Evolutionary conservation across 2,113 vertebrate species (phyloP).

Genomic region (Gnathonemus longibarbis): DNA sequence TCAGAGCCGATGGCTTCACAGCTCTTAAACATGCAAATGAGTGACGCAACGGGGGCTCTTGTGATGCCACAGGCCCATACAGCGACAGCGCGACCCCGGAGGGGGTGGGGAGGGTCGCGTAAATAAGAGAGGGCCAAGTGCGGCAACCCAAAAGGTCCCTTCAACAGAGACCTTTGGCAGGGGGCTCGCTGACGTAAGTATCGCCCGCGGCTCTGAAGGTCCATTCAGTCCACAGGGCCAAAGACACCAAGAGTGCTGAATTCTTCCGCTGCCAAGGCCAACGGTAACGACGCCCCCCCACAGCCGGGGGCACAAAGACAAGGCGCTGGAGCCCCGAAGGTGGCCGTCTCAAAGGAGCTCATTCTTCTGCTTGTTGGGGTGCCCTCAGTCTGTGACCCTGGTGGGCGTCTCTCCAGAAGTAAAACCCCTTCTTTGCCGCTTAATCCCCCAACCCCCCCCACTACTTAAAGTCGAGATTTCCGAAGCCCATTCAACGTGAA

Average conservation of each 20-base stretch:
- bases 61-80: background rate
- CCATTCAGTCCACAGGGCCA: background rate
- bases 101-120: background rate
- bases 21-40: background rate
- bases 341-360: conserved; percentile 27
- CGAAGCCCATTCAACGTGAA: conserved; percentile 31
- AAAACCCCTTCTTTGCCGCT: conserved; percentile 42
- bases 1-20: background rate
- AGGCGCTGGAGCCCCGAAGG: background rate
- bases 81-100: background rate
- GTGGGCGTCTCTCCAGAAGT: conserved; percentile 42
- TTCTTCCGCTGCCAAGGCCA: conserved; percentile 8
- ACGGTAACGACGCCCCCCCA: background rate
- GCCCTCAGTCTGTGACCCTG: conserved; percentile 32
- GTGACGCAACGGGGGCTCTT: background rate
- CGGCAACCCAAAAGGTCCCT: background rate
- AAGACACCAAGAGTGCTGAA: background rate
- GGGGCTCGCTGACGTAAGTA: background rate
- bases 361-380: conserved; percentile 30
- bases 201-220: background rate
- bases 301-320: background rate
- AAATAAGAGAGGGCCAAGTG: background rate
- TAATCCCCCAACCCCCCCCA: background rate
- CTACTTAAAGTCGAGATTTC: conserved; percentile 32
- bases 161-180: background rate